These are phyloP conservation scores for Stichodactyla mertensii DNA, from an alignment of 64 coral and sea anemone genomes.

Conservation along the genomic window DNA sequence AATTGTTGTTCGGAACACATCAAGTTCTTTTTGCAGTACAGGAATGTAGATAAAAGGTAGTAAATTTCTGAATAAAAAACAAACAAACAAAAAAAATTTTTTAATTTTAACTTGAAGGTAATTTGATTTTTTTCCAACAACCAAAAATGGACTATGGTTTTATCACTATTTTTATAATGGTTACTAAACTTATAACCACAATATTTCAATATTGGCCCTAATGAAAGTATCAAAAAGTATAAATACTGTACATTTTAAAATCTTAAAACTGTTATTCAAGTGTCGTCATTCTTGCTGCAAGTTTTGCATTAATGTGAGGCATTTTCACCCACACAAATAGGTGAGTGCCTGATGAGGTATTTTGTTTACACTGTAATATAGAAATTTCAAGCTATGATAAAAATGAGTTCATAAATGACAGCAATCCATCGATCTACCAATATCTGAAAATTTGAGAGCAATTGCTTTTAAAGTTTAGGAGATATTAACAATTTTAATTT, in stretches of 20 bases:
- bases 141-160: no score
- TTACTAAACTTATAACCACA: no score
- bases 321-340: background rate
- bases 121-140: no score
- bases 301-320: background rate
- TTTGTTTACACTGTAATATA: slow-evolving; percentile 19
- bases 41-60: slow-evolving; percentile 41
- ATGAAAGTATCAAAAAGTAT: no score
- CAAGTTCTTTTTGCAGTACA: slow-evolving; percentile 40
- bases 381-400: slow-evolving; percentile 10
- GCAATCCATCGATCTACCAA: slow-evolving; percentile 13
- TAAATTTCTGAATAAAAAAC: slow-evolving; percentile 14
- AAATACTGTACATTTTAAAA: no score
- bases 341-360: slow-evolving; percentile 16
- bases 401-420: slow-evolving; percentile 23
- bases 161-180: no score
- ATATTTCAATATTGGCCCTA: no score
- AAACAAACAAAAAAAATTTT: background rate
- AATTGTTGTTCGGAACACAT: slow-evolving; percentile 28
- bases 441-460: slow-evolving; percentile 18
- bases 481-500: slow-evolving; percentile 23
- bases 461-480: slow-evolving; percentile 27
- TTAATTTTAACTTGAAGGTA: no score
- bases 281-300: background rate
- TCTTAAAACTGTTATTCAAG: no score